These are phyloP conservation scores for Mionectes macconnelli DNA, from an alignment of 2,113 vertebrate species.

Conservation along the genomic window DNA sequence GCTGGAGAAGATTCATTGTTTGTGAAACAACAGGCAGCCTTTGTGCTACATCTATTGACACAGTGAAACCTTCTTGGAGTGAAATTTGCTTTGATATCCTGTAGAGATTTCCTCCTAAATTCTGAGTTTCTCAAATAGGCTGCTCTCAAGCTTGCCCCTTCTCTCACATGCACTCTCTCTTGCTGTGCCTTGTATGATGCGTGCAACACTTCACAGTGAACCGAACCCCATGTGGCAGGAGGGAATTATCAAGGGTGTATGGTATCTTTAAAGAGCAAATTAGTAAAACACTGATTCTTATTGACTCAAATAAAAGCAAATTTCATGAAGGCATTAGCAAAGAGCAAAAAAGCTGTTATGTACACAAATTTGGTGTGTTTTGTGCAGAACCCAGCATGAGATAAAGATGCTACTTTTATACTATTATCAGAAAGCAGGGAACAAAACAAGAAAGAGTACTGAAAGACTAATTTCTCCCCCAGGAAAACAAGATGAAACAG, in stretches of 20 bases:
- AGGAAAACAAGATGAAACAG: not conserved
- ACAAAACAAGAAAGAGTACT: not conserved
- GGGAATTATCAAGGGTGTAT: not conserved
- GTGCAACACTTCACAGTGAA: not conserved
- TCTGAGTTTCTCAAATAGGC: not conserved
- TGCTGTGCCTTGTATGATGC: rapidly evolving
- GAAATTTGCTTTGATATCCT: slow-evolving; percentile 36
- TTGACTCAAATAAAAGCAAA: slow-evolving; percentile 12
- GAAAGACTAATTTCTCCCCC: not conserved
- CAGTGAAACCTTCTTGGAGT: slow-evolving; percentile 2
- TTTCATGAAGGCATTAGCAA: not conserved
- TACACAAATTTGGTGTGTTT: not conserved
- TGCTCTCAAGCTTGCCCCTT: not conserved
- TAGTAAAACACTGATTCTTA: slow-evolving; percentile 15
- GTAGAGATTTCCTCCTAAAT: not conserved
- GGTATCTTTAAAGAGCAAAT: slow-evolving; percentile 24
- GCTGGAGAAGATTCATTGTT: slow-evolving; percentile 53
- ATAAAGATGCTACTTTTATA: not conserved
- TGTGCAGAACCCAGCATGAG: not conserved
- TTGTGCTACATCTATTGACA: not conserved
- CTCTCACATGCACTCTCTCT: not conserved
- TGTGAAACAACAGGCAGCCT: slow-evolving; percentile 39
- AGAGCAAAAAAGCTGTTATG: not conserved
- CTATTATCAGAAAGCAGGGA: not conserved
- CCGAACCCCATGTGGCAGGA: not conserved